These are phyloP conservation scores for Gandaritis pyraliata DNA, from an alignment of 2,888 invertebrate species.

Conservation along the genomic window DNA sequence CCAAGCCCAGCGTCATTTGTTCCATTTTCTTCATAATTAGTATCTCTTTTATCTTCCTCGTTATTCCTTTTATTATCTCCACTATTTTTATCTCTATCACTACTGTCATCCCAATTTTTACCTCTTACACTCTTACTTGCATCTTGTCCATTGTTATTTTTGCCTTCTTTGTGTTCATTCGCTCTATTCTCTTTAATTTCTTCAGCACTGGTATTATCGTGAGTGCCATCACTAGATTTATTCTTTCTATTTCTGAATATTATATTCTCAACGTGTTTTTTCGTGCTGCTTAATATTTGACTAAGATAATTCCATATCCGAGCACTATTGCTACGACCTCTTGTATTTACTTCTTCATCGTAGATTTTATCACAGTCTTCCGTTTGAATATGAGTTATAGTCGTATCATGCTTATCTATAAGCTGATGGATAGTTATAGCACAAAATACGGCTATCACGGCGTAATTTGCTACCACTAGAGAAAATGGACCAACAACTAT, in stretches of 20 bases:
- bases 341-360: neutral
- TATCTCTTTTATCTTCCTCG: neutral
- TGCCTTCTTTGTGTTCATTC: constrained; percentile 23
- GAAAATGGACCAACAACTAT: constrained; percentile 86
- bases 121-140: constrained; percentile 25
- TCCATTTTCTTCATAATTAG: constrained; percentile 33
- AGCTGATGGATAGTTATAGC: constrained; percentile 24
- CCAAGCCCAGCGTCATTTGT: constrained; percentile 11
- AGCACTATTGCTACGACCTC: constrained; percentile 1
- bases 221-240: neutral
- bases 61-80: constrained; percentile 18
- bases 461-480: constrained; percentile 84
- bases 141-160: constrained; percentile 13
- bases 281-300: neutral
- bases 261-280: constrained; percentile 1
- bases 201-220: constrained; percentile 8
- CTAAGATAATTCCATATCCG: constrained; percentile 12
- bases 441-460: constrained; percentile 11
- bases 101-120: neutral
- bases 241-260: neutral
- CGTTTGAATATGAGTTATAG: neutral
- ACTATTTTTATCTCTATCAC: constrained; percentile 4
- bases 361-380: neutral
- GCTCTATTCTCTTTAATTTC: constrained; percentile 11
- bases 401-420: constrained; percentile 2